Conservation (phyloP, 2,888 invertebrate genomes). For the Endotricha flammealis region DNA sequence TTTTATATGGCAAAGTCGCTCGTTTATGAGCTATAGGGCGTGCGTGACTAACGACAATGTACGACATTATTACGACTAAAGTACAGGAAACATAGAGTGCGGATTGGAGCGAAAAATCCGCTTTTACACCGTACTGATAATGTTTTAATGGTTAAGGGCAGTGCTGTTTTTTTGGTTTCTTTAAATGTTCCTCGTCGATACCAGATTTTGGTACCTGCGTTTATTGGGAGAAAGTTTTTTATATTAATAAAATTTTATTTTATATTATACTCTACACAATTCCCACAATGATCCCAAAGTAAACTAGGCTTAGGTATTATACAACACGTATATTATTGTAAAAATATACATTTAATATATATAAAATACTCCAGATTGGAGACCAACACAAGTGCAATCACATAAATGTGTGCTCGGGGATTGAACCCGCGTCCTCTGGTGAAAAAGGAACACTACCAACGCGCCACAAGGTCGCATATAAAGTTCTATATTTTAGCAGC, state of each 20-base stretch:
- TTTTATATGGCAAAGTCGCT: slow-evolving; percentile 3
- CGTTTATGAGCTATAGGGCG: slow-evolving; percentile 26
- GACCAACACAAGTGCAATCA: too few species aligned
- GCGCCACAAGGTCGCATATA: too few species aligned
- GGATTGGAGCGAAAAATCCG: slow-evolving; percentile 34
- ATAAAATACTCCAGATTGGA: too few species aligned
- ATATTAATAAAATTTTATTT: neutral
- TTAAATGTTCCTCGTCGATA: slow-evolving; percentile 89
- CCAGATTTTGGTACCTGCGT: slow-evolving; percentile 62
- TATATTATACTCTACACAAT: too few species aligned
- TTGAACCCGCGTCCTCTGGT: too few species aligned
- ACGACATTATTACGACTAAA: slow-evolving; percentile 20
- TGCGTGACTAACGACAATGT: slow-evolving; percentile 25
- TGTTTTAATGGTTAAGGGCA: slow-evolving; percentile 81
- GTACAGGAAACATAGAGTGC: slow-evolving; percentile 22
- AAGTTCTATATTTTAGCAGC: too few species aligned
- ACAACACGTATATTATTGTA: too few species aligned
- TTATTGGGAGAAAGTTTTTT: neutral
- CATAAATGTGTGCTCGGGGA: too few species aligned
- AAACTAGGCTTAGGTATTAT: too few species aligned
- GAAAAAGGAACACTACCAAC: too few species aligned
- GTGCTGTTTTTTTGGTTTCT: slow-evolving; percentile 86
- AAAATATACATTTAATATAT: too few species aligned
- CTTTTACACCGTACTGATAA: slow-evolving; percentile 68
- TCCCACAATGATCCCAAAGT: too few species aligned